A percentile compares a stretch with the other conserved stretches of the same genome.
These are phyloP conservation scores for Acanthococcus lagerstroemiae DNA, from an alignment of 2,888 invertebrate species.

Conservation along the genomic window DNA sequence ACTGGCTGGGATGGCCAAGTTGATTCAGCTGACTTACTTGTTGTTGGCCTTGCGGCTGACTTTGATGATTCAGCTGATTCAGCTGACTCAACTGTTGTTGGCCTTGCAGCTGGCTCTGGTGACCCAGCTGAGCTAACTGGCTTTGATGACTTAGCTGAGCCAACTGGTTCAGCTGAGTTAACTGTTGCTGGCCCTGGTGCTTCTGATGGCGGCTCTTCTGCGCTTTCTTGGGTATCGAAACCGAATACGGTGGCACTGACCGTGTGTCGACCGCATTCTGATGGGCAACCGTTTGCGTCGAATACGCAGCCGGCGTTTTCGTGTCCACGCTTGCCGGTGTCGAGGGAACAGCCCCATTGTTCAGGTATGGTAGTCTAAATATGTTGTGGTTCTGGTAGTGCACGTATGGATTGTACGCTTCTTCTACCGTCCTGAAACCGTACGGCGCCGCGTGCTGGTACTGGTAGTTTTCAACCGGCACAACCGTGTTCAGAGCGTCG, in stretches of 20 bases:
- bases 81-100: too few species aligned
- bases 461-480: background rate
- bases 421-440: background rate
- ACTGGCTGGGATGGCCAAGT: background rate
- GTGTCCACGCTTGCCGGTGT: background rate
- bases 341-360: background rate
- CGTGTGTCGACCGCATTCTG: background rate
- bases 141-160: too few species aligned
- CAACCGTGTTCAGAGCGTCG: background rate
- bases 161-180: too few species aligned
- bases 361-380: background rate
- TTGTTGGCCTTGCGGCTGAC: background rate
- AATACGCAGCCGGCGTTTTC: background rate
- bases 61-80: background rate
- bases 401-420: background rate
- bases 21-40: too few species aligned
- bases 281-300: background rate
- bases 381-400: background rate
- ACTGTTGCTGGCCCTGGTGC: too few species aligned
- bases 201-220: too few species aligned
- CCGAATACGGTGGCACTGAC: too few species aligned
- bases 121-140: too few species aligned
- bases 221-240: too few species aligned
- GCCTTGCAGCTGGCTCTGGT: background rate
- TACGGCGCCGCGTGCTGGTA: background rate